Base-by-base conservation (phyloP, 1,140 invertebrate genomes). In the Eurytemora carolleeae region DNA sequence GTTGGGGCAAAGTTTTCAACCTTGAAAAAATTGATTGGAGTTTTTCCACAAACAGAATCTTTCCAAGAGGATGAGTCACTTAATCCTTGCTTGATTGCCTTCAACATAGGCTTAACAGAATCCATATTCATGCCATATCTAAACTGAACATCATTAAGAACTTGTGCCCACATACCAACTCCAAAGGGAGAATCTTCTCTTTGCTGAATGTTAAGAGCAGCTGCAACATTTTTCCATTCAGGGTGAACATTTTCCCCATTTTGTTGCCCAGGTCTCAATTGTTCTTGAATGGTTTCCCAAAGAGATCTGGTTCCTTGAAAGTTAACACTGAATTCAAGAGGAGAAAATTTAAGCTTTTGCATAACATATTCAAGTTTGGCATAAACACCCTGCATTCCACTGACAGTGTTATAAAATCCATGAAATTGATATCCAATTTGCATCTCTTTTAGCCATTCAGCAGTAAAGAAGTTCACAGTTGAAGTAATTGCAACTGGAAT, bases 291-390 rank as follows among this genome's bases (percentile, higher is more conserved):
- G 31, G 31, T 12, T n/a, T 44, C 12, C 54, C 54, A 55, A 21
- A 18, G n/a, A 18, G 3, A 20, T n/a, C n/a, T n/a, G n/a, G n/a
- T n/a, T n/a, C n/a, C n/a, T n/a, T n/a, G n/a, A n/a, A n/a, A n/a
- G n/a, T n/a, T n/a, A n/a, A 24, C 56, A 21, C 44, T 24, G 25
- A 19, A 21, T 25, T 55, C 60, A 44, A 62, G 19, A 23, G 60
- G 53, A n/a, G 21, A 21, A 25, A 54, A 62, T 16, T 55, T 62
- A 53, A 24, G 54, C 15, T 56, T 17, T 53, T 22, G n/a, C 55
- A 62, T 23, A 18, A 23, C 24, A 54, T 57, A 25, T 19, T 23
- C 25, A 21, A 62, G 22, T 24, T 62, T 56, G 7, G 16, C 25
- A 54, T 57, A 62, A 23, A 62, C 22, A 20, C 57, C 3, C 24